Evolutionary conservation across 1,140 invertebrate species (phyloP), one percentile per base, ranked within the genome.

Genomic region (Polypedilum vanderplanki): DNA sequence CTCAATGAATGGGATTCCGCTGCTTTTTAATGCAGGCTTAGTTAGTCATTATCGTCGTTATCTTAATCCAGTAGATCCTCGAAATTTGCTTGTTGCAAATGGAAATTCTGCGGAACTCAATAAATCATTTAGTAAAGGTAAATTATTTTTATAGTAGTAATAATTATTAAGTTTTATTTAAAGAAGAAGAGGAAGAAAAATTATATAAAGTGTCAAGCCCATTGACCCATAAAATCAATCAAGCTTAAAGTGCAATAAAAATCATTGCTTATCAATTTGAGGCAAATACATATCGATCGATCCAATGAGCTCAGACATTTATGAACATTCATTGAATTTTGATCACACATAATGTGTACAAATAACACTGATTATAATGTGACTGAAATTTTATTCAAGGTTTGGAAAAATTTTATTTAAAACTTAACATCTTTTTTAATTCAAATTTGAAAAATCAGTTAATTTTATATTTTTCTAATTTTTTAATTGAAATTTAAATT

Each of bases 21-120:
- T 70, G 9, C 65, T 70, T 20, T 70, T 70, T 70, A 70, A 70
- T 70, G 65, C 65, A 18, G 65, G 65, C 65, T 22, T 70, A 70
- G 65, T 70, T 70, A 70, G 65, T 70, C 65, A 70, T 70, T 70
- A 70, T 70, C 65, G 65, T 20, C 65, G 65, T 70, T 70, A 70
- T 70, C 65, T 70, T 70, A 70, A 70, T 70, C 65, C 65, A 17
- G 65, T 70, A 20, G 65, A 70, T 70, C 65, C 65, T 70, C 65
- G 65, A 70, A 70, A 33, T 5, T 33, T 70, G 18, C 65, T 70
- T 20, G 65, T 70, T 18, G 8, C 65, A 70, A 70, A 70, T 70
- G 65, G 17, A n/a, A 70, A n/a, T 18, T 7, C 20, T 18, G 17
- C 65, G 17, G 65, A 70, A 70, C 65, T 70, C 65, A 70, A 22